A percentile compares a stretch with the other conserved stretches of the same genome.
Conservation (phyloP, 1,140 invertebrate genomes). For the Drosophila nigrodunni region DNA sequence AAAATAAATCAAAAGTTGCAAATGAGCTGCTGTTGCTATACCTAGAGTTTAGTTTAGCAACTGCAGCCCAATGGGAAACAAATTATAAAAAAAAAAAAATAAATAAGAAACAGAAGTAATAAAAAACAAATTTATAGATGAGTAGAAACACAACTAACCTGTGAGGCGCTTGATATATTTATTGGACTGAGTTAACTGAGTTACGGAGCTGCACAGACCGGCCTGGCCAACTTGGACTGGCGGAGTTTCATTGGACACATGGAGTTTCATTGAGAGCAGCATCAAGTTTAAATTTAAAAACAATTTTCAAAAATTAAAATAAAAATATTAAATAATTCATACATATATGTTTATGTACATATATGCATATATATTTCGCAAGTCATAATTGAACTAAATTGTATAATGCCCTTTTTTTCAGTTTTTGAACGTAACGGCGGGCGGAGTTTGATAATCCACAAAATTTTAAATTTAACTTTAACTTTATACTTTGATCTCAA, state of each 20-base stretch:
- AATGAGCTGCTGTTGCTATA: slow-evolving; percentile 35
- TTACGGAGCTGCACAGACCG: slow-evolving; percentile 68
- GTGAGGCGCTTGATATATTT: slow-evolving; percentile 76
- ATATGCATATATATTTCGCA: slow-evolving; percentile 12
- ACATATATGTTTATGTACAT: slow-evolving; percentile 21
- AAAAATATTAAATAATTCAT: slow-evolving; percentile 17
- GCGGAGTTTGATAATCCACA: slow-evolving; percentile 25
- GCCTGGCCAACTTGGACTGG: slow-evolving; percentile 72
- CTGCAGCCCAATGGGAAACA: slow-evolving; percentile 38
- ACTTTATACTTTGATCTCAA: slow-evolving; percentile 13
- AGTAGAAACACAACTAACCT: slow-evolving; percentile 84
- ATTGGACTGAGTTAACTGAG: slow-evolving; percentile 66
- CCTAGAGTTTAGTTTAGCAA: slow-evolving; percentile 10
- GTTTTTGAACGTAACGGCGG: slow-evolving; percentile 53
- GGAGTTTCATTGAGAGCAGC: background rate
- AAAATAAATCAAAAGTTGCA: slow-evolving; percentile 56
- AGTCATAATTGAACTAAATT: slow-evolving; percentile 51
- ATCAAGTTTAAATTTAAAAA: background rate
- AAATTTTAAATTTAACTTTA: background rate
- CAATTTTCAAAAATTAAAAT: slow-evolving; percentile 19
- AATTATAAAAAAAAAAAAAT: slow-evolving; percentile 45
- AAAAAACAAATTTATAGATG: slow-evolving; percentile 69
- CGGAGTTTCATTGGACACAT: slow-evolving; percentile 61
- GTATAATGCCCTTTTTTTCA: slow-evolving; percentile 37
- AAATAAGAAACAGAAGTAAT: slow-evolving; percentile 26